Conservation (phyloP, 2,888 invertebrate species). For the Thumatha senex region DNA sequence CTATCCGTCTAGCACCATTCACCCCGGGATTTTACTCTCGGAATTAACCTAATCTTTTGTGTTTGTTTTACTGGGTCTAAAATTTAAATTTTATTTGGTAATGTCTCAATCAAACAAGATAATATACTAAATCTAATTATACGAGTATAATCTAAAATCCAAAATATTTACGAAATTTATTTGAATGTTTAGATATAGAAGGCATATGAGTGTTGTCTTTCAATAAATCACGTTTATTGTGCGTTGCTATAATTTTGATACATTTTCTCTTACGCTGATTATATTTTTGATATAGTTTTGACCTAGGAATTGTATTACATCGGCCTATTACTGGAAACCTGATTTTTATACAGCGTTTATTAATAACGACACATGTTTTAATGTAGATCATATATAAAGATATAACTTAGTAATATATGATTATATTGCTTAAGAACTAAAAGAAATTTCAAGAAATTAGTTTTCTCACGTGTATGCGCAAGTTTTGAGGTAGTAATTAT, state of each 20-base stretch:
- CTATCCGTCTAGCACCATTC: too few relatives aligned
- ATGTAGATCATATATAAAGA: neutral
- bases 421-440: too few relatives aligned
- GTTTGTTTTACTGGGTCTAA: too few relatives aligned
- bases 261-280: constrained; percentile 12
- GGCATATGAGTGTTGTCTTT: constrained; percentile 49
- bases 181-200: constrained; percentile 43
- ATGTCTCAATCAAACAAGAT: constrained; percentile 32
- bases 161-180: constrained; percentile 51
- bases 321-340: constrained; percentile 19
- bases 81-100: too few relatives aligned
- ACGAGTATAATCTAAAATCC: constrained; percentile 44
- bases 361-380: constrained; percentile 1
- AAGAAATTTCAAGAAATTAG: too few relatives aligned
- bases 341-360: constrained; percentile 8
- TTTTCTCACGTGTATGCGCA: too few relatives aligned
- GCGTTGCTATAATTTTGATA: constrained; percentile 52
- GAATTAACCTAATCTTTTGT: too few relatives aligned
- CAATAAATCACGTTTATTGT: constrained; percentile 64
- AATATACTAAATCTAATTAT: constrained; percentile 19
- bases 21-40: too few relatives aligned
- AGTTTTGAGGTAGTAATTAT: neutral
- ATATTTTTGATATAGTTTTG: constrained; percentile 6
- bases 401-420: too few relatives aligned
- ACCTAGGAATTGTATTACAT: constrained; percentile 12